Evolutionary conservation across 2,113 vertebrate genomes (phyloP).

Genomic region (Herpailurus yagouaroundi): DNA sequence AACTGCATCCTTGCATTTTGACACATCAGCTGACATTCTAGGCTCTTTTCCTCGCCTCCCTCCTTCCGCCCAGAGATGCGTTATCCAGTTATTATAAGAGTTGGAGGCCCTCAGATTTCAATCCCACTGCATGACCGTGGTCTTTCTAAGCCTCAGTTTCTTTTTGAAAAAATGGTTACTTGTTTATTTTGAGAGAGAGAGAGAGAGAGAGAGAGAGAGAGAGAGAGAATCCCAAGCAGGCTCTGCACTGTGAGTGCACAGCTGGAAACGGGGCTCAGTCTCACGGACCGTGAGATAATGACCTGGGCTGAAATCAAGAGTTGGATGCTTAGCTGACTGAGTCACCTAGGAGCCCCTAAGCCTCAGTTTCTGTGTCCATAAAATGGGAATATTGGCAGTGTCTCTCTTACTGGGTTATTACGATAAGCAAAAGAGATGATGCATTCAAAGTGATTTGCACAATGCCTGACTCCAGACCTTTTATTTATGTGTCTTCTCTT

Average conservation of each 20-base stretch:
- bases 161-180: neutral
- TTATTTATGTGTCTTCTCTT: conserved; percentile 2
- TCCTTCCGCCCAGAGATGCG: neutral
- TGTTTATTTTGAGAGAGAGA: too few relatives aligned
- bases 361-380: conserved; percentile 3
- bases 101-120: neutral
- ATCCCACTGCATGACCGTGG: neutral
- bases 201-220: too few relatives aligned
- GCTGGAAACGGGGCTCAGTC: too few relatives aligned
- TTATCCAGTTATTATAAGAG: neutral
- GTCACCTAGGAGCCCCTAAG: too few relatives aligned
- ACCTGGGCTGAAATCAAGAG: too few relatives aligned
- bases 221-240: too few relatives aligned
- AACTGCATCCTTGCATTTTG: neutral
- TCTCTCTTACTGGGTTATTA: neutral
- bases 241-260: too few relatives aligned
- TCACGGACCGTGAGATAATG: too few relatives aligned
- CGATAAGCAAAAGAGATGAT: neutral
- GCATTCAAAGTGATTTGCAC: neutral
- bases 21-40: neutral
- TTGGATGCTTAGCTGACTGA: too few relatives aligned
- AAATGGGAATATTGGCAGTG: neutral
- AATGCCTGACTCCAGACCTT: neutral
- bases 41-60: neutral
- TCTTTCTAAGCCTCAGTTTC: neutral